Base-by-base conservation (phyloP, 1,140 invertebrate species). In the Tetranychus cinnabarinus region DNA sequence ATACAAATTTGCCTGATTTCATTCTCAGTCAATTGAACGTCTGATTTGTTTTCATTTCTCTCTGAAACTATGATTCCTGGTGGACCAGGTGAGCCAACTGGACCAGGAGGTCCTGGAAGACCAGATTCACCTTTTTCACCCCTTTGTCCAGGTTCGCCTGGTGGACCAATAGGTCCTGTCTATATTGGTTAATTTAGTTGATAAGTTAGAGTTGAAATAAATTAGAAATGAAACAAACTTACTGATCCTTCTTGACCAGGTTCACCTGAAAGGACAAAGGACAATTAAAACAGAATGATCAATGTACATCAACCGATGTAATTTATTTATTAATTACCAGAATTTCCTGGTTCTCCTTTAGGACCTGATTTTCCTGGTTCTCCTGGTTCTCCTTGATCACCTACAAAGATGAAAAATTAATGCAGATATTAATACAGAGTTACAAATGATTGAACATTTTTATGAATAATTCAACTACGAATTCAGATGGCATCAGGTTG, bases 41-140 rank as follows among this genome's bases (percentile, higher is more conserved):
- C 39, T 42, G 39, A 42, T 42, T 42, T 5, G 10, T 42, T 42
- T 10, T 10, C 39, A 10, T 42, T 42, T 42, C 10, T 10, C 39
- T 42, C 39, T 42, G 39, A 61, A 23, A 62, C 64, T 61, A 77
- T 77, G 0, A 70, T 58, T 47, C 86, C 86, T 35, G 84, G 81
- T 39, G 39, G 23, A 0, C 57, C 57, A 3, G 57, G 57, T n/a
- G 31, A 7, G n/a, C 77, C 77, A 42, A 68, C 62, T 12, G 70
- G 59, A 69, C 81, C 81, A 65, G 68, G 69, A 61, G 65, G 65
- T 48, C 84, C 83, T 35, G 72, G 69, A 61, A 61, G 59, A 56
- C 62, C 86, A 23, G 78, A 76, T 56, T 86, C 82, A 81, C 80
- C 64, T 15, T 42, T 42, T 42, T 42, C 39, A 42, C 48, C 48